A percentile compares a stretch with the other conserved stretches of the same genome.
Conservation (phyloP, 2,888 invertebrate species). For the Ypsolopha sequella region DNA sequence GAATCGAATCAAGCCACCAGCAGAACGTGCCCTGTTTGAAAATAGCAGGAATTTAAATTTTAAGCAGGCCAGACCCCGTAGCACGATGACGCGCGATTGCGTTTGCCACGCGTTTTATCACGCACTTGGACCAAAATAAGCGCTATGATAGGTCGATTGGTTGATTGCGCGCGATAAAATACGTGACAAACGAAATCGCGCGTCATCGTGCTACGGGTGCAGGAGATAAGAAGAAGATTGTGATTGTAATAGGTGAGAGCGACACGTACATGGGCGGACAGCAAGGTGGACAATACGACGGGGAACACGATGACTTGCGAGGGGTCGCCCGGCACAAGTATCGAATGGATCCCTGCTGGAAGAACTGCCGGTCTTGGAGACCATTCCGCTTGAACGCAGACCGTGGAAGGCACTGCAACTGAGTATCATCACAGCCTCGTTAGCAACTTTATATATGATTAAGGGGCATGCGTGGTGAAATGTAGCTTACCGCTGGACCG, state of each 20-base stretch:
- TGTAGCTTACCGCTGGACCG: slow-evolving; percentile 44
- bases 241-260: too few species aligned
- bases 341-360: slow-evolving; percentile 63
- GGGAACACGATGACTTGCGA: slow-evolving; percentile 51
- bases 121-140: too few species aligned
- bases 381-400: slow-evolving; percentile 68
- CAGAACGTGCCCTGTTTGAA: too few species aligned
- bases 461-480: neutral
- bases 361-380: slow-evolving; percentile 62
- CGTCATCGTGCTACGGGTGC: too few species aligned
- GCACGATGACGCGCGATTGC: too few species aligned
- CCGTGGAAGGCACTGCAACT: slow-evolving; percentile 64
- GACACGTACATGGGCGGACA: neutral
- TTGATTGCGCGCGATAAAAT: too few species aligned
- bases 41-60: too few species aligned
- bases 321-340: slow-evolving; percentile 54
- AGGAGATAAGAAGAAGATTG: too few species aligned
- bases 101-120: too few species aligned
- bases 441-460: neutral
- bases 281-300: neutral
- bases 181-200: too few species aligned
- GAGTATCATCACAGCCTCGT: slow-evolving; percentile 12
- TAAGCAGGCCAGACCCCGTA: too few species aligned
- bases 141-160: too few species aligned
- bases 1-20: slow-evolving; percentile 38